A percentile compares a stretch with the other conserved stretches of the same genome.
These are phyloP conservation scores for Diarsia rubi DNA, from an alignment of 2,888 invertebrate genomes.

Conservation along the genomic window DNA sequence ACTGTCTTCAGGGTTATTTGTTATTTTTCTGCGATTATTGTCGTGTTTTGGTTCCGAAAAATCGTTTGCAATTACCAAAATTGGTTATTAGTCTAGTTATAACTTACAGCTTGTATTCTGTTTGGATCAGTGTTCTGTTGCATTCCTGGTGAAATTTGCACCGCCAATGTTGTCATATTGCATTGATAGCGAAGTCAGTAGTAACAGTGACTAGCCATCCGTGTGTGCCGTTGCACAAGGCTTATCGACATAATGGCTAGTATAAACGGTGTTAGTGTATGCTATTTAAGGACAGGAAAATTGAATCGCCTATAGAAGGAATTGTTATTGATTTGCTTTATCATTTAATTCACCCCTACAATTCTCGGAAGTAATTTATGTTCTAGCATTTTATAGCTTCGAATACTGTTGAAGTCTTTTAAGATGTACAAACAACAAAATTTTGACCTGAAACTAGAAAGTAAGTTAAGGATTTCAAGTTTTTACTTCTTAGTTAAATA, in stretches of 20 bases:
- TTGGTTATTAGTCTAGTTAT: slow-evolving; percentile 11
- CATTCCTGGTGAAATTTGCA: slow-evolving; percentile 48
- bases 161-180: slow-evolving; percentile 45
- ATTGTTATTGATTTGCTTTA: slow-evolving; percentile 25
- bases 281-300: slow-evolving; percentile 39
- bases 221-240: slow-evolving; percentile 65
- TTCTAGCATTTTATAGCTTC: background rate
- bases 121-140: slow-evolving; percentile 23
- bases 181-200: slow-evolving; percentile 51
- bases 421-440: background rate
- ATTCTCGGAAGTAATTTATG: background rate
- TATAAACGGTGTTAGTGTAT: slow-evolving; percentile 61
- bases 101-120: slow-evolving; percentile 26
- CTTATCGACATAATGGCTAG: slow-evolving; percentile 54
- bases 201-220: slow-evolving; percentile 52
- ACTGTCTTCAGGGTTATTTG: slow-evolving; percentile 41
- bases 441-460: slow-evolving; percentile 55
- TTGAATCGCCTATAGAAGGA: slow-evolving; percentile 14
- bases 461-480: slow-evolving; percentile 78
- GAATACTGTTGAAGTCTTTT: background rate
- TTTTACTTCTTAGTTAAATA: slow-evolving; percentile 66
- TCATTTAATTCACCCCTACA: background rate
- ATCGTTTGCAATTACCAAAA: slow-evolving; percentile 32
- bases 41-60: slow-evolving; percentile 25
- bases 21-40: slow-evolving; percentile 31